phyloP scores from a whole-genome alignment of 2,113 vertebrate genomes.

The Tenebrosternarchus preto region DNA sequence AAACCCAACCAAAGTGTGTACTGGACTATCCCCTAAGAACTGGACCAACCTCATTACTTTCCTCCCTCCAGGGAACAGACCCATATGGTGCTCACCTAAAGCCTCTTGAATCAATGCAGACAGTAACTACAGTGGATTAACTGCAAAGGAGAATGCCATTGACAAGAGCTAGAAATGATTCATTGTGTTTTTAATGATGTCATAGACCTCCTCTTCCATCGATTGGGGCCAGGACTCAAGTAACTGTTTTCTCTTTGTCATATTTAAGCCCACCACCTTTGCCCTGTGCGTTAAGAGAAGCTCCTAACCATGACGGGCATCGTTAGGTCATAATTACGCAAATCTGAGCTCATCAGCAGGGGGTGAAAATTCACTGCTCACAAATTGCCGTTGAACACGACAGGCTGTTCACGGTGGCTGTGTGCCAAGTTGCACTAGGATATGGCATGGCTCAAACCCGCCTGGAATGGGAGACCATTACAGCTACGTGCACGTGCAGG shows the following conservation, averaged over 20 bases:
- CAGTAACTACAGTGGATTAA: constrained; percentile 8
- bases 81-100: neutral
- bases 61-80: too few species aligned
- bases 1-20: too few species aligned
- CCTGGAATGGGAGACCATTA: neutral
- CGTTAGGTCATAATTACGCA: neutral
- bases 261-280: too few species aligned
- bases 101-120: neutral
- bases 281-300: too few species aligned
- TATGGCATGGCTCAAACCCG: neutral
- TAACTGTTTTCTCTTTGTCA: neutral
- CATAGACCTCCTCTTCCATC: neutral
- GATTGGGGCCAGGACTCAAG: neutral
- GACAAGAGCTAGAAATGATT: neutral
- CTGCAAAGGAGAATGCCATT: neutral
- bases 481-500: neutral
- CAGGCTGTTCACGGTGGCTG: neutral
- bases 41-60: too few species aligned
- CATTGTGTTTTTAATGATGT: neutral
- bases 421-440: constrained; percentile 14
- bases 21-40: too few species aligned
- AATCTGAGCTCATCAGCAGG: neutral
- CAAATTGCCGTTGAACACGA: constrained; percentile 2
- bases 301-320: too few species aligned
- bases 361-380: neutral